Evolutionary conservation across 2,113 vertebrate species (phyloP).

Genomic region (Gracilinanus agilis): DNA sequence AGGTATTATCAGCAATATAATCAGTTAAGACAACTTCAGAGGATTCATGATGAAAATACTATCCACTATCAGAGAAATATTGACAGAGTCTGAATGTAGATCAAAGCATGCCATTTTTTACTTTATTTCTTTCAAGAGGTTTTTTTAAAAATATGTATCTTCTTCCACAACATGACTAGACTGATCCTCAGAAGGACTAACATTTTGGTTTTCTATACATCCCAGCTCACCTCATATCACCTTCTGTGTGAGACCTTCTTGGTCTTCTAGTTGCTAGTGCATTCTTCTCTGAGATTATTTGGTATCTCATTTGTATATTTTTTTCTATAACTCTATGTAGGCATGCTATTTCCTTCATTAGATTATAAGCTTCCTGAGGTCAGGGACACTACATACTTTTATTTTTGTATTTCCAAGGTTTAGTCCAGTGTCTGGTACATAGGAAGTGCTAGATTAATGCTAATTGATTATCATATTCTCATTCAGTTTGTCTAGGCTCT

Average conservation of each 20-base stretch:
- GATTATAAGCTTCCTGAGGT: neutral
- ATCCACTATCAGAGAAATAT: too few species aligned
- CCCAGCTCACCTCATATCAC: neutral
- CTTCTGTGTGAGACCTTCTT: neutral
- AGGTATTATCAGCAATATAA: too few species aligned
- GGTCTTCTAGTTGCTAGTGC: neutral
- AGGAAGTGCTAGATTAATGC: too few species aligned
- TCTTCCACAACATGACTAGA: too few species aligned
- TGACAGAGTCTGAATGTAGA: too few species aligned
- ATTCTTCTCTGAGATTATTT: neutral
- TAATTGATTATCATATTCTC: too few species aligned
- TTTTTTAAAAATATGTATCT: too few species aligned
- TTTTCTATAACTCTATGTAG: neutral
- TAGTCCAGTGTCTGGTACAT: neutral
- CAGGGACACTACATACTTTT: neutral
- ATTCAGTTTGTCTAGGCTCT: too few species aligned
- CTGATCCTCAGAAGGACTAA: neutral
- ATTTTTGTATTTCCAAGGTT: neutral
- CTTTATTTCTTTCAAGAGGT: too few species aligned
- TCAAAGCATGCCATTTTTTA: too few species aligned
- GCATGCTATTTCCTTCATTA: neutral
- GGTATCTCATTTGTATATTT: neutral
- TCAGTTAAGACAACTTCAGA: too few species aligned
- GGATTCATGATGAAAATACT: too few species aligned
- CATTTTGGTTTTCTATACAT: neutral